Evolutionary conservation across 30 jellyfish, hydroid and myxozoan genomes (phyloP), one percentile per base, ranked within the genome.

Genomic region (Cassiopea xamachana): DNA sequence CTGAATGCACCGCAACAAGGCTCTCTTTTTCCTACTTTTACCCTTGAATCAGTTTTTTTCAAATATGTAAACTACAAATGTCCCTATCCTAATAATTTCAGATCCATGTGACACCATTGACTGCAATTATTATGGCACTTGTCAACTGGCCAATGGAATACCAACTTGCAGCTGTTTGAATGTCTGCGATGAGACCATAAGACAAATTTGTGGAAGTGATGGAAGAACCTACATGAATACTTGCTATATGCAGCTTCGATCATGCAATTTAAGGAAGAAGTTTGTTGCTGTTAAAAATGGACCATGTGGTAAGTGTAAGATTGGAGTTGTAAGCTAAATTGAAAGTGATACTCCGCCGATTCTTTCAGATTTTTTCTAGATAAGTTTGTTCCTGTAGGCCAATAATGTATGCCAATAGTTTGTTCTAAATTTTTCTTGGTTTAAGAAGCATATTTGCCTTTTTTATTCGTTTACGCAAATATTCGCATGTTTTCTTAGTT

Each of bases 141-240:
- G 97, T 61, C 70, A 48, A 47, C 46, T 83, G 14, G 75, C 69
- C 61, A 82, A 84, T 79, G 97, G 93, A 10, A 14, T 73, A 0
- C 62, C 92, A 6, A 47, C 79, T 48, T 91, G 97, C 85, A 60
- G 60, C 70, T 91, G 97, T 85, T 47, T 75, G 60, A 78, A 81
- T 73, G 16, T 61, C 27, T 91, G 97, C 68, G 85, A 73, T 71
- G 83, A 78, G 55, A 77, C 51, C 13, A 44, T 0, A n/a, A 69
- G 73, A 6, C 83, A 83, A 48, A 77, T 78, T 0, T 91, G 97
- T 76, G 97, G 92, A 7, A 60, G 77, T 19, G 94, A 91, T 70
- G 97, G 97, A 39, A 75, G 94, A 69, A 60, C 94, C 17, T 91
- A 91, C 86, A 75, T 80, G 59, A 91, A 80, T 58, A 75, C 73